Evolutionary conservation across 2,888 invertebrate genomes (phyloP).

Genomic region (Pseudanteris insignis): DNA sequence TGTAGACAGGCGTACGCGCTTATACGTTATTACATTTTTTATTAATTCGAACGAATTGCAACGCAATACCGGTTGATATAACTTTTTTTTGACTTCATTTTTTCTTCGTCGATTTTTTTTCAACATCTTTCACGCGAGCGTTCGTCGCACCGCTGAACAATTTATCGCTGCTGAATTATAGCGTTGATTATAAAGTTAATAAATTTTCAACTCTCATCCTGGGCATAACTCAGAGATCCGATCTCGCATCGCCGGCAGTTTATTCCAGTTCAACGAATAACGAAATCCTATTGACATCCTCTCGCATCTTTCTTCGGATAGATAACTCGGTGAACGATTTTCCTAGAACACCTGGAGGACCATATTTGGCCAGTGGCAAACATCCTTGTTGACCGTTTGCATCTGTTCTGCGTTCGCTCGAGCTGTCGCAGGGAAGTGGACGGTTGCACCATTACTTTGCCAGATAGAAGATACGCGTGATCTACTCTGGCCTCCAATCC

Average conservation of each 20-base stretch:
- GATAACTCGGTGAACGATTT: conserved; percentile 20
- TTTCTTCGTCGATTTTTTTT: too few relatives aligned
- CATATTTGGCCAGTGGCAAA: conserved; percentile 26
- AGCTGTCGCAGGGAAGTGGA: conserved; percentile 48
- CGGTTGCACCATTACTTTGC: conserved; percentile 53
- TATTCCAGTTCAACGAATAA: too few relatives aligned
- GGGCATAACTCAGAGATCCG: too few relatives aligned
- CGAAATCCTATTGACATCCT: too few relatives aligned
- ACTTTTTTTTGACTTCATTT: too few relatives aligned
- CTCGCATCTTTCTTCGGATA: not conserved
- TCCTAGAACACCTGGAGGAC: conserved; percentile 18
- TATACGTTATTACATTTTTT: conserved; percentile 2
- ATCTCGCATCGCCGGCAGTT: too few relatives aligned
- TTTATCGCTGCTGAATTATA: too few relatives aligned
- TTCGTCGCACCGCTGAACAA: too few relatives aligned
- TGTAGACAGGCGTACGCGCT: conserved; percentile 2
- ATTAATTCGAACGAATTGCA: not conserved
- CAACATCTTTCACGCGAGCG: too few relatives aligned
- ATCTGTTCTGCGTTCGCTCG: conserved; percentile 53
- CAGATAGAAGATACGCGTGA: conserved; percentile 64
- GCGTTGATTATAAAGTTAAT: too few relatives aligned
- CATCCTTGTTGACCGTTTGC: conserved; percentile 19
- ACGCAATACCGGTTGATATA: too few relatives aligned
- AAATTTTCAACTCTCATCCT: too few relatives aligned
- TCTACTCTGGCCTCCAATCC: conserved; percentile 59